phyloP scores from a whole-genome alignment of 2,888 invertebrate species.

The Papilio protenor region DNA sequence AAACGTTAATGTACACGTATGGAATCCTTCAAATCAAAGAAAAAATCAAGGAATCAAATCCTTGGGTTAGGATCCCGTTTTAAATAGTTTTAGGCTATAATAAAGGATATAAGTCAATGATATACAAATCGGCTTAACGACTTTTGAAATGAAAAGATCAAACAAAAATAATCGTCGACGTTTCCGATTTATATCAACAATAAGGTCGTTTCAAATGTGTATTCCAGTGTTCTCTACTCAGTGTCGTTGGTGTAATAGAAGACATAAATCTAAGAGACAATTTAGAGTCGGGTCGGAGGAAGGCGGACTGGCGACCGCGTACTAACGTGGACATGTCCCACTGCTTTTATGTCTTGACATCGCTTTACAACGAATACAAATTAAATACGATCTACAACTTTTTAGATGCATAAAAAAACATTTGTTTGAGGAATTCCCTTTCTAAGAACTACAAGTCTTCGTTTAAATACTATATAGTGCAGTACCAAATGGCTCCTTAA shows the following conservation, averaged over 20 bases:
- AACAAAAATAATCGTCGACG: constrained; percentile 12
- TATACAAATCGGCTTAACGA: background rate
- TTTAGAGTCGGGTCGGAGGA: constrained; percentile 68
- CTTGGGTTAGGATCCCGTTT: too few species aligned
- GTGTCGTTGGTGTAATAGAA: constrained; percentile 63
- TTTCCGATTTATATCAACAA: constrained; percentile 43
- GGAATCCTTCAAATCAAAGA: too few species aligned
- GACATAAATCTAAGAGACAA: constrained; percentile 78
- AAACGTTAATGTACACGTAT: too few species aligned
- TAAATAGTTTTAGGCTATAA: too few species aligned
- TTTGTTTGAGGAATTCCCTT: too few species aligned
- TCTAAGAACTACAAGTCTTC: too few species aligned
- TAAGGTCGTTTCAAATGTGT: constrained; percentile 41
- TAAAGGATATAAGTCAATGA: too few species aligned
- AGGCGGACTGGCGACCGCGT: constrained; percentile 52
- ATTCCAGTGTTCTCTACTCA: constrained; percentile 40
- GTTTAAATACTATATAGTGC: background rate
- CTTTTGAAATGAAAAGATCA: constrained; percentile 31
- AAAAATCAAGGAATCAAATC: too few species aligned
- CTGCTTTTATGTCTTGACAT: constrained; percentile 72
- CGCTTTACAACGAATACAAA: constrained; percentile 55
- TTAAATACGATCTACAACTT: constrained; percentile 6
- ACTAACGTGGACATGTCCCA: constrained; percentile 65
- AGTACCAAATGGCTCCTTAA: too few species aligned
- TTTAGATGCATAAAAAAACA: too few species aligned